phyloP scores from a whole-genome alignment of 2,888 invertebrate genomes.

The Baronia brevicornis region DNA sequence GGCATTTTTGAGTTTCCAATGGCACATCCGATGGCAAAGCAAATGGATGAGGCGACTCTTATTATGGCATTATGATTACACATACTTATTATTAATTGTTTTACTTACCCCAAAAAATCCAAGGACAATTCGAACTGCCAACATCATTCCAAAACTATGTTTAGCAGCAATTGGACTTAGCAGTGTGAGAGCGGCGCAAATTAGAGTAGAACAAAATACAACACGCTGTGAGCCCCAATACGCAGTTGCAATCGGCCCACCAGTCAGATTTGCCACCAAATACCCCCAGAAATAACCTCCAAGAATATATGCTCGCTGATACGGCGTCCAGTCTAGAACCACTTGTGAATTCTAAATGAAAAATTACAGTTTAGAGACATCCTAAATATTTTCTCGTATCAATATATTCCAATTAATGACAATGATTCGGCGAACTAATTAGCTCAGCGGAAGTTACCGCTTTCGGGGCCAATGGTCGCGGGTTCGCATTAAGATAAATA shows the following conservation, averaged over 20 bases:
- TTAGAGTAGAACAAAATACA: slow-evolving; percentile 47
- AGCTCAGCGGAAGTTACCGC: no score
- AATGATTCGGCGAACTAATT: no score
- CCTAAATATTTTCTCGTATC: no score
- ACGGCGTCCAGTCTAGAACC: slow-evolving; percentile 51
- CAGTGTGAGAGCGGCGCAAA: slow-evolving; percentile 58
- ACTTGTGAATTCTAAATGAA: slow-evolving; percentile 20
- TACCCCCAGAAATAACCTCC: slow-evolving; percentile 78
- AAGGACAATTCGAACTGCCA: slow-evolving; percentile 58
- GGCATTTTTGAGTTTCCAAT: no score
- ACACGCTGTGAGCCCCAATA: slow-evolving; percentile 61
- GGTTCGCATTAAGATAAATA: no score
- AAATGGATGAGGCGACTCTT: no score
- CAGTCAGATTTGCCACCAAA: slow-evolving; percentile 65
- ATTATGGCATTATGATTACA: no score
- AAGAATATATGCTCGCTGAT: slow-evolving; percentile 68
- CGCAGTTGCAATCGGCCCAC: slow-evolving; percentile 65
- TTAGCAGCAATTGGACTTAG: slow-evolving; percentile 64
- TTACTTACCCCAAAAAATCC: slow-evolving; percentile 71
- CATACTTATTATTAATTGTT: neutral
- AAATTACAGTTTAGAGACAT: slow-evolving; percentile 5
- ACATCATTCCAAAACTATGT: slow-evolving; percentile 56
- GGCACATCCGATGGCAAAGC: no score
- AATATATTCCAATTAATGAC: no score
- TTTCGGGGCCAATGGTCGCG: no score